Evolutionary conservation across 92 coral and sea anemone species (phyloP), one percentile per base, ranked within the genome.

Genomic region (Umimayanthus kanabou): DNA sequence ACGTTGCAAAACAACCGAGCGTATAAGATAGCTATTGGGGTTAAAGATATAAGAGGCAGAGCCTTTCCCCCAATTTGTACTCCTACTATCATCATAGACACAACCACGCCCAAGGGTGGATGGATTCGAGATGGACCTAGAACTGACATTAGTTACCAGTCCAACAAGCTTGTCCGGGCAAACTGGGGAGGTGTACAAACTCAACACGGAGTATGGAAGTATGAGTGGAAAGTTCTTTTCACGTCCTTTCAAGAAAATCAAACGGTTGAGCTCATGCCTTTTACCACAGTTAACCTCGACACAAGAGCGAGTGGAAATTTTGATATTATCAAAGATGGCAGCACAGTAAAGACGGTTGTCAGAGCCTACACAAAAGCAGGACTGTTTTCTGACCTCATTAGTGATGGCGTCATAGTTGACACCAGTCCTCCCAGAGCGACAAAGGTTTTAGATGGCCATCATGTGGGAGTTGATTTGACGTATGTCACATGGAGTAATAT

Each of bases 101-200:
- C 95, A n/a, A 82, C 95, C 58, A 84, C 45, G 33, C 99, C 99
- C 4, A 80, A 90, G 33, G 90, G 89, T 14, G 99, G 99, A 26
- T 95, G 99, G 99, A 73, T 96, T 37, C 92, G 93, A 69, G 99
- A 96, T 45, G 99, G 98, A 2, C 61, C 90, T 47, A 85, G 92
- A 5, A 88, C 94, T 50, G 99, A 96, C 89, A 81, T 91, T 25
- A 88, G 90, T 77, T 96, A 89, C 89, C 99, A 96, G 65, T 73
- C 93, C 49, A 85, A 90, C 71, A 93, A 95, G 76, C 42, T 81
- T 9, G 82, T 96, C 22, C 87, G 92, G 64, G 99, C 95, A 25
- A 93, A 93, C 88, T 96, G 98, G 99, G 99, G 99, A 29, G 98
- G 99, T 43, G 91, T 96, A 8, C 92, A 88, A 22, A 90, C 95